These are phyloP conservation scores for Pleuronectes platessa DNA, from an alignment of 2,113 vertebrate genomes.

Conservation along the genomic window DNA sequence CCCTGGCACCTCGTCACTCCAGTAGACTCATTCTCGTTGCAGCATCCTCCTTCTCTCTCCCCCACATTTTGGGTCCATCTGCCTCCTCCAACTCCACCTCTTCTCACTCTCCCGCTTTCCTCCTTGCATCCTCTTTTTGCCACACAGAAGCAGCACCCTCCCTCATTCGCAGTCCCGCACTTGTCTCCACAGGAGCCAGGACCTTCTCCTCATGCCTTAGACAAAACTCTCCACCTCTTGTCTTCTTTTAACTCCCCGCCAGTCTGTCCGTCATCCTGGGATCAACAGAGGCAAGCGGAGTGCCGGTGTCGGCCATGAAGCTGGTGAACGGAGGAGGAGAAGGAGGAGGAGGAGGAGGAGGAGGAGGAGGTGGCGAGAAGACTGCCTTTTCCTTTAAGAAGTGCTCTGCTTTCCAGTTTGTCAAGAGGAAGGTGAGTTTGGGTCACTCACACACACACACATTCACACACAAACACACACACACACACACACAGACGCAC, in stretches of 20 bases:
- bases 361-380: slow-evolving; percentile 89
- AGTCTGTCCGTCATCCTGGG: slow-evolving; percentile 80
- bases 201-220: slow-evolving; percentile 30
- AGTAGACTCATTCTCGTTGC: slow-evolving; percentile 29
- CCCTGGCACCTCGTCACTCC: slow-evolving; percentile 26
- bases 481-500: slow-evolving; percentile 5
- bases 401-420: slow-evolving; percentile 98
- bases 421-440: slow-evolving; percentile 96
- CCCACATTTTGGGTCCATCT: slow-evolving; percentile 46
- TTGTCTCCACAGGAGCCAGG: neutral
- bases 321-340: slow-evolving; percentile 89
- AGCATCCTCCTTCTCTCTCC: slow-evolving; percentile 33
- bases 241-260: slow-evolving; percentile 24
- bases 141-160: slow-evolving; percentile 16
- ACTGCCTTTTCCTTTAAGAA: slow-evolving; percentile 98
- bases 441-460: slow-evolving; percentile 17
- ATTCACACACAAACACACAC: neutral
- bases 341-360: slow-evolving; percentile 75
- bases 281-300: slow-evolving; percentile 79
- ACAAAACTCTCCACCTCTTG: slow-evolving; percentile 8
- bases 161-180: slow-evolving; percentile 15
- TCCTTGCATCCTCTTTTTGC: slow-evolving; percentile 19
- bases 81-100: slow-evolving; percentile 49
- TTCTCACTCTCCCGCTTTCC: slow-evolving; percentile 35
- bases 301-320: slow-evolving; percentile 85